Conservation (phyloP, 2,113 vertebrate species). For the Lampris incognitus region DNA sequence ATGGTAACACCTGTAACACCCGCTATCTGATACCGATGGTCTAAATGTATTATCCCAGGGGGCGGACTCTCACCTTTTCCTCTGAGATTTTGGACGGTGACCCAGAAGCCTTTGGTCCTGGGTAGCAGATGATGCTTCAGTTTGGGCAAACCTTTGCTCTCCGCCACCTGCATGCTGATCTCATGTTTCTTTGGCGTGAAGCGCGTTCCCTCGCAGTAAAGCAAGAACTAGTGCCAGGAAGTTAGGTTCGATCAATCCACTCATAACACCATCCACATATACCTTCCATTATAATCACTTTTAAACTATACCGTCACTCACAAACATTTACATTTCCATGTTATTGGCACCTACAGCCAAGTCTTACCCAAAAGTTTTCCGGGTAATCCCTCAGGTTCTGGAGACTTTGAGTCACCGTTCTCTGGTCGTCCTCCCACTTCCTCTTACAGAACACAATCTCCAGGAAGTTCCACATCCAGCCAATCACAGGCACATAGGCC, state of each 20-base stretch:
- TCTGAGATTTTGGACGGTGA: constrained; percentile 92
- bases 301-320: not conserved
- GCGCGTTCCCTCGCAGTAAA: constrained; percentile 95
- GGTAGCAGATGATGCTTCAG: constrained; percentile 96
- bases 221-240: constrained; percentile 87
- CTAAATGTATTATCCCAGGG: not conserved
- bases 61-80: constrained; percentile 89
- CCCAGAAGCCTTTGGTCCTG: constrained; percentile 93
- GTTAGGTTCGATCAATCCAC: not conserved
- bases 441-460: constrained; percentile 97
- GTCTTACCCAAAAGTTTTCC: constrained; percentile 90
- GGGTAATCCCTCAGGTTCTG: constrained; percentile 91
- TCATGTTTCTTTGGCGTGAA: constrained; percentile 95
- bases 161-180: constrained; percentile 96
- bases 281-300: not conserved
- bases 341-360: not conserved
- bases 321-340: not conserved
- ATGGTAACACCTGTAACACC: no score
- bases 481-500: constrained; percentile 92
- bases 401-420: constrained; percentile 85
- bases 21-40: not conserved
- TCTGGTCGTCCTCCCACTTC: constrained; percentile 95
- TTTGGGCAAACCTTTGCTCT: constrained; percentile 92
- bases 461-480: constrained; percentile 99
- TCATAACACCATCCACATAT: not conserved